Percentiles rank a stretch among this genome's conserved stretches.
Evolutionary conservation across 2,888 invertebrate species (phyloP).

Genomic region (Orchesella flavescens): DNA sequence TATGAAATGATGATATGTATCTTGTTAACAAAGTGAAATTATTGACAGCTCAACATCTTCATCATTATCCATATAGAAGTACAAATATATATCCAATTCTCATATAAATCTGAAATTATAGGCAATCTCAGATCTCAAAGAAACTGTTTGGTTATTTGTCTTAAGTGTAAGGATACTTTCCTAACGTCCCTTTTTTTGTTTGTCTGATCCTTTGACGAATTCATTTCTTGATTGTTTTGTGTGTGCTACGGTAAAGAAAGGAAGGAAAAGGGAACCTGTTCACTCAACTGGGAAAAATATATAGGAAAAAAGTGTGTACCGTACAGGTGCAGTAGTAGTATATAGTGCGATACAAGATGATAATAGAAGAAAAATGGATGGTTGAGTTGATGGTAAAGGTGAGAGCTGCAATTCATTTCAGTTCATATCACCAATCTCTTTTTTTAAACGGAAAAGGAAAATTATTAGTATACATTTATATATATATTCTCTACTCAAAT

Average conservation of each 20-base stretch:
- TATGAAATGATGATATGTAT: conserved; percentile 29
- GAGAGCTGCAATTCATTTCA: too few relatives aligned
- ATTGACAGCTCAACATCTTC: conserved; percentile 64
- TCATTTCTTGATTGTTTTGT: conserved; percentile 35
- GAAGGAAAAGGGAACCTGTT: not conserved
- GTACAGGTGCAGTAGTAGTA: conserved; percentile 21
- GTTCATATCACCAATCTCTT: too few relatives aligned
- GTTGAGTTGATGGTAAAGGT: too few relatives aligned
- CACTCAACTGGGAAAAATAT: conserved; percentile 17
- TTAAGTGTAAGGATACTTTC: not conserved
- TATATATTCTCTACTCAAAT: too few relatives aligned
- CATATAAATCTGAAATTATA: not conserved
- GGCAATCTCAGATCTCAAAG: too few relatives aligned
- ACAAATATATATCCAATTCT: conserved; percentile 6
- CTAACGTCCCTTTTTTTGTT: conserved; percentile 15
- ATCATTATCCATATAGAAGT: conserved; percentile 33
- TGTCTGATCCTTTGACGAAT: conserved; percentile 53
- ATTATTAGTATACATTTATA: too few relatives aligned
- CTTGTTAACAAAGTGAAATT: conserved; percentile 65
- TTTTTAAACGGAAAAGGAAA: too few relatives aligned
- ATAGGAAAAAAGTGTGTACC: not conserved
- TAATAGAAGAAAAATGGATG: too few relatives aligned
- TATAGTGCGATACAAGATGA: too few relatives aligned
- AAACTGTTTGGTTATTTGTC: conserved; percentile 31
- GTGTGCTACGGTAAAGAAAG: conserved; percentile 25